Base-by-base conservation (phyloP, 2,888 invertebrate species). In the Aleiodes alternator region DNA sequence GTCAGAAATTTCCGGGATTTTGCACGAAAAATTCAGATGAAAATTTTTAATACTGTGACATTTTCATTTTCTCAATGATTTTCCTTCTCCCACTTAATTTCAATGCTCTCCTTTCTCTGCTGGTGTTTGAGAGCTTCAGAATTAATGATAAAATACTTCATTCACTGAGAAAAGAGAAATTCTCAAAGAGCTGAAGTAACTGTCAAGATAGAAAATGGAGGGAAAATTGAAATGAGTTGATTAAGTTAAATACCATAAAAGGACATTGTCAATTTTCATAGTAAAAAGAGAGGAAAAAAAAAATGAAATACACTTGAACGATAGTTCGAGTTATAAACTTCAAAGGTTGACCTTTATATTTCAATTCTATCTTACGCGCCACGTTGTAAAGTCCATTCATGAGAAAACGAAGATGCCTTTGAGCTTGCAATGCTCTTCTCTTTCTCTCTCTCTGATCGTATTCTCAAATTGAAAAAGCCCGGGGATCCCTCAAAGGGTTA, bases 351-450 rank as follows among this genome's bases (percentile, higher is more conserved):
- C 56, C 57, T 50, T 69, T 51, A 64, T 50, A 69, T 51, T 77
- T 75, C 64, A 55, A 75, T 75, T 77, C 70, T 70, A 23, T 73
- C 72, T 75, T 75, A 66, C 43, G 59, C 69, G 69, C 48, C 0
- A 4, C 34, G 53, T 59, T 64, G 73, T 59, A 55, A 69, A 48
- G 71, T 68, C 68, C 75, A 57, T 64, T 64, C 64, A 64, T 43
- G 64, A 48, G 43, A 43, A 48, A 64, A 64, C 5, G 43, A 5
- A 29, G 64, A 12, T 43, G 43, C 61, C 76, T 76, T 76, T 76
- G 72, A 69, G 64, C 64, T 50, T 43, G 14, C 3, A 31, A 66
- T 16, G 69, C 61, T 53, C n/a, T 48, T 43, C 70, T 57, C 23
- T 23, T 2, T 23, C 23, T 23, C 23, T 23, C 48, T 43, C 70